Percentiles rank a stretch among this genome's conserved stretches.
phyloP scores from a whole-genome alignment of 1,140 invertebrate species.

The Drosophila eugracilis region DNA sequence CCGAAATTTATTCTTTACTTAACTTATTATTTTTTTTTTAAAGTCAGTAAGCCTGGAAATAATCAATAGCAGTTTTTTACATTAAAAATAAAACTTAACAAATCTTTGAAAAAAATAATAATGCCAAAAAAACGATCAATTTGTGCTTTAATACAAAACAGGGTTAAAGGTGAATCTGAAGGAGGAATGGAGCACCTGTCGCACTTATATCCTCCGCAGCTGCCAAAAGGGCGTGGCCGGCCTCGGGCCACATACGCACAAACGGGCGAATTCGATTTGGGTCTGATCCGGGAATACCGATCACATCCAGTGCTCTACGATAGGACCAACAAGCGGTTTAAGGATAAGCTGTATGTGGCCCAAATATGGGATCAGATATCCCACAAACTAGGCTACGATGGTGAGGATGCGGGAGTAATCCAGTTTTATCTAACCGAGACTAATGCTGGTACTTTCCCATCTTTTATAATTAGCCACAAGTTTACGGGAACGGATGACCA shows the following conservation, averaged over 20 bases:
- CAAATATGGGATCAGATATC: conserved; percentile 79
- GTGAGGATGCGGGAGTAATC: conserved; percentile 40
- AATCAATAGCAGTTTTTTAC: neutral
- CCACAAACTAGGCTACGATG: conserved; percentile 81
- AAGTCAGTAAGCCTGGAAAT: neutral
- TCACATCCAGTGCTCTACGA: conserved; percentile 77
- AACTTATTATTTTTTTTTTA: neutral
- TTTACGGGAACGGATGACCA: conserved; percentile 80
- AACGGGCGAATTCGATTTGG: conserved; percentile 82
- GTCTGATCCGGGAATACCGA: conserved; percentile 78
- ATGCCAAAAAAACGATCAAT: neutral
- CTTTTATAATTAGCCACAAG: conserved; percentile 55
- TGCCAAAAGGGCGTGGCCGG: conserved; percentile 69
- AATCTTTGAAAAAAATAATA: conserved; percentile 11
- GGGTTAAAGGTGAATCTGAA: neutral
- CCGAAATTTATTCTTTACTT: neutral
- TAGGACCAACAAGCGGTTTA: conserved; percentile 70
- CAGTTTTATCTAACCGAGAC: neutral
- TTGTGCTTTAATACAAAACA: conserved; percentile 6
- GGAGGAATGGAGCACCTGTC: conserved; percentile 24
- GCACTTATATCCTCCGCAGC: conserved; percentile 24
- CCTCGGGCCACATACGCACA: conserved; percentile 71
- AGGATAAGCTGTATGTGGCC: conserved; percentile 71
- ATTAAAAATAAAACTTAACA: neutral
- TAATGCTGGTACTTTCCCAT: neutral